Evolutionary conservation across 2,113 vertebrate genomes (phyloP).

Genomic region (Microcebus jonahi): DNA sequence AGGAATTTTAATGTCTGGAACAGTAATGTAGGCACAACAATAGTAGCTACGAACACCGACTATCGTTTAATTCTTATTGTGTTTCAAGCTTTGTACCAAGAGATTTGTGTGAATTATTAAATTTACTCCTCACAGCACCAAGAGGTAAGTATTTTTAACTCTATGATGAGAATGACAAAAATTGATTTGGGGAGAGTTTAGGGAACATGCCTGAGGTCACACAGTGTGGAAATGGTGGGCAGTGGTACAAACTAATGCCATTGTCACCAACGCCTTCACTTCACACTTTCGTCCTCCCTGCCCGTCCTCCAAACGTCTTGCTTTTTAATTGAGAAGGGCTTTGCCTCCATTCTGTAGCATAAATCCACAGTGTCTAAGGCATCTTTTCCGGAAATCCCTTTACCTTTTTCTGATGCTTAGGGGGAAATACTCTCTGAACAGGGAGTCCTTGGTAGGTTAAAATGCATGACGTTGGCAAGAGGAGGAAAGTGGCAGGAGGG

Average conservation of each 20-base stretch:
- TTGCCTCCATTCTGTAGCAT: neutral
- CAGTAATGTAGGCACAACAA: neutral
- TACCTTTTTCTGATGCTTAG: neutral
- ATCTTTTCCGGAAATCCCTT: conserved; percentile 11
- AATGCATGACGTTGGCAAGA: neutral
- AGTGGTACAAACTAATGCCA: neutral
- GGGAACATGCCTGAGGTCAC: neutral
- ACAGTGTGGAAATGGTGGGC: neutral
- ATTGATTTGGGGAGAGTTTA: neutral
- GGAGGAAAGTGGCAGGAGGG: neutral
- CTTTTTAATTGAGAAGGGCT: neutral
- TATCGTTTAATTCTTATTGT: neutral
- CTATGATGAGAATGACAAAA: conserved; percentile 17
- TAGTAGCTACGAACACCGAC: neutral
- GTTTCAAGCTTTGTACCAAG: conserved; percentile 14
- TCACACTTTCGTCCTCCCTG: neutral
- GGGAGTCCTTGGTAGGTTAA: neutral
- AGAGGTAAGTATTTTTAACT: conserved; percentile 38
- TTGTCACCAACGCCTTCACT: neutral
- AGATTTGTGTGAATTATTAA: conserved; percentile 47
- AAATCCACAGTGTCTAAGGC: neutral
- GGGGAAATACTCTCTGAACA: neutral
- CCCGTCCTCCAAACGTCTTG: neutral
- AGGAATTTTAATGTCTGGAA: neutral
- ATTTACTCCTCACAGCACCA: neutral